Evolutionary conservation across 2,888 invertebrate species (phyloP), one percentile per base, ranked within the genome.

Genomic region (Lydus trimaculatus): DNA sequence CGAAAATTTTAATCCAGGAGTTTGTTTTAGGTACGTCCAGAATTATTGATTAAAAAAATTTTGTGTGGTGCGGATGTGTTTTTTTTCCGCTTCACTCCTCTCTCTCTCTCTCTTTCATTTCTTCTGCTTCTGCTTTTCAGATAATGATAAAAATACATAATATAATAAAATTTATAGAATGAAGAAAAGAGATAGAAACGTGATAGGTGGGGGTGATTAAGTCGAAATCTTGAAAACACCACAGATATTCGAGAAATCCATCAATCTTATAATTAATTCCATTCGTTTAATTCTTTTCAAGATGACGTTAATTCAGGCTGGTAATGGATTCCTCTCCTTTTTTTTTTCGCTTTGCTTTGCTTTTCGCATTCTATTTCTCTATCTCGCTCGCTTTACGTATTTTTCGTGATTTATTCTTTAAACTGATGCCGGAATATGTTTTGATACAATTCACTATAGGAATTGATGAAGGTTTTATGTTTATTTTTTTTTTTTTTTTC

Each of bases 191-290:
- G 52, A 23, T 64, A 36, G 52, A 23, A 23, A 6, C 9, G 13
- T 28, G n/a, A 5, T 43, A 52, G 28, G 23, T 65, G 71, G 71
- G 61, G 70, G 72, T 75, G 78, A 78, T 79, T 78, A 77, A 76
- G 76, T 75, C 73, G 72, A 76, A 78, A 77, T 78, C 78, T 78
- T 79, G 75, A 76, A 79, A 79, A 77, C 76, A 77, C 74, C 75
- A 73, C 71, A 66, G 78, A 79, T 79, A 81, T 81, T 82, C 80
- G 77, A 80, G 79, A 78, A 82, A 82, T 81, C 84, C 85, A 85
- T 85, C 85, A 85, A 85, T 85, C 85, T 85, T 85, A 84, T 85
- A 85, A 85, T 85, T 85, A 85, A 85, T 85, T 85, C 85, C 85
- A 85, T 85, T 85, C 84, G 83, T 85, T 84, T 85, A 85, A 84